Evolutionary conservation across 2,888 invertebrate species (phyloP).

Genomic region (Petrophora chlorosata): DNA sequence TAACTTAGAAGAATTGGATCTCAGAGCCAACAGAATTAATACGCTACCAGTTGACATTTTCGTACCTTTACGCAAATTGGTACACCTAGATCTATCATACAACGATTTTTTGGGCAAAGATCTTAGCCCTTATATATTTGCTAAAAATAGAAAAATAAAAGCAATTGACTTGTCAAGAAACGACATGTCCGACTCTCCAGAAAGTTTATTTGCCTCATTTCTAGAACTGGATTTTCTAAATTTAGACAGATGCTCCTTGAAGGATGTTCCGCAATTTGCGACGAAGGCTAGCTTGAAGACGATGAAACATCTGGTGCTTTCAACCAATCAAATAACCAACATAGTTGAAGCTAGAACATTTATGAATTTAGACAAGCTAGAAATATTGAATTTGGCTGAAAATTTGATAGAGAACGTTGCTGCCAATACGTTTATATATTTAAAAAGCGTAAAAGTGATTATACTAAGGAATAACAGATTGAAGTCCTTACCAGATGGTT

Average conservation of each 20-base stretch:
- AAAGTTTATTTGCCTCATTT: slow-evolving; percentile 46
- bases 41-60: slow-evolving; percentile 50
- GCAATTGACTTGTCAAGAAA: slow-evolving; percentile 55
- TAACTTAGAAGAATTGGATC: slow-evolving; percentile 50
- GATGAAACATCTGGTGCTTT: slow-evolving; percentile 53
- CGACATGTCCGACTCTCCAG: slow-evolving; percentile 49
- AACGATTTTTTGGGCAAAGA: slow-evolving; percentile 49
- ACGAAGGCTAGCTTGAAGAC: slow-evolving; percentile 52
- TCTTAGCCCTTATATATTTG: slow-evolving; percentile 48
- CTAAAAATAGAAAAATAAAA: slow-evolving; percentile 41
- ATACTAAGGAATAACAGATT: slow-evolving; percentile 56
- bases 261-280: slow-evolving; percentile 55
- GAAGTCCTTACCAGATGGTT: slow-evolving; percentile 50
- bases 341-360: slow-evolving; percentile 46
- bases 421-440: slow-evolving; percentile 51
- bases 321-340: slow-evolving; percentile 55
- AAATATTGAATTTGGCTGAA: slow-evolving; percentile 53
- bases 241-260: slow-evolving; percentile 51
- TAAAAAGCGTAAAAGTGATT: slow-evolving; percentile 56
- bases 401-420: slow-evolving; percentile 56
- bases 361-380: slow-evolving; percentile 50
- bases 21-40: slow-evolving; percentile 49
- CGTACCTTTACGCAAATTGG: slow-evolving; percentile 48
- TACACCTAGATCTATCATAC: slow-evolving; percentile 50
- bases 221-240: slow-evolving; percentile 44